A percentile compares a stretch with the other conserved stretches of the same genome.
phyloP scores from a whole-genome alignment of 2,888 invertebrate species.

The Drosophila helvetica region DNA sequence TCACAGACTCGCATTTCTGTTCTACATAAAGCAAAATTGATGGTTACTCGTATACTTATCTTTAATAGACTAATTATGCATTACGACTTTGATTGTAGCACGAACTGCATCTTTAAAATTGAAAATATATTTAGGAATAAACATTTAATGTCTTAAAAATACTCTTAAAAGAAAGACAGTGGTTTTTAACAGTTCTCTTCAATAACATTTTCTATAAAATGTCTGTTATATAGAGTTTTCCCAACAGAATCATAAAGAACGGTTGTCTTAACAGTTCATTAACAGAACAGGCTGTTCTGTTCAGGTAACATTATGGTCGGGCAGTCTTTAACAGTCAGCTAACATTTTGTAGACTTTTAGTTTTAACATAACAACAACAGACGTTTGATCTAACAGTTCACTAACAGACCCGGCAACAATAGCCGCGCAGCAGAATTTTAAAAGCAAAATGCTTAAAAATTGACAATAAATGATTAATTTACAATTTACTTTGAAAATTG shows the following conservation, averaged over 20 bases:
- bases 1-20: conserved; percentile 13
- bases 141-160: neutral
- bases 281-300: neutral
- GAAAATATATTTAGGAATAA: neutral
- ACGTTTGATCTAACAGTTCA: neutral
- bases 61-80: neutral
- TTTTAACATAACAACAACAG: neutral
- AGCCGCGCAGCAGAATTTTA: neutral
- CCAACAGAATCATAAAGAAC: too few relatives aligned
- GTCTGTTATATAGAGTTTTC: neutral
- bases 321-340: neutral
- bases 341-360: conserved; percentile 66
- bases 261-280: too few relatives aligned
- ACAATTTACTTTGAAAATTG: too few relatives aligned
- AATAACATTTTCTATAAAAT: neutral
- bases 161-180: too few relatives aligned
- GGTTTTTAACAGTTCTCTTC: neutral
- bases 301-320: conserved; percentile 2
- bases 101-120: neutral
- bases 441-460: neutral
- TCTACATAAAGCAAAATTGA: conserved; percentile 18
- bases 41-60: conserved; percentile 3
- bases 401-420: conserved; percentile 7
- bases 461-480: neutral
- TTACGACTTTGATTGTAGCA: neutral